Evolutionary conservation across 2,888 invertebrate genomes (phyloP), one percentile per base, ranked within the genome.

Genomic region (Andrena marginata): DNA sequence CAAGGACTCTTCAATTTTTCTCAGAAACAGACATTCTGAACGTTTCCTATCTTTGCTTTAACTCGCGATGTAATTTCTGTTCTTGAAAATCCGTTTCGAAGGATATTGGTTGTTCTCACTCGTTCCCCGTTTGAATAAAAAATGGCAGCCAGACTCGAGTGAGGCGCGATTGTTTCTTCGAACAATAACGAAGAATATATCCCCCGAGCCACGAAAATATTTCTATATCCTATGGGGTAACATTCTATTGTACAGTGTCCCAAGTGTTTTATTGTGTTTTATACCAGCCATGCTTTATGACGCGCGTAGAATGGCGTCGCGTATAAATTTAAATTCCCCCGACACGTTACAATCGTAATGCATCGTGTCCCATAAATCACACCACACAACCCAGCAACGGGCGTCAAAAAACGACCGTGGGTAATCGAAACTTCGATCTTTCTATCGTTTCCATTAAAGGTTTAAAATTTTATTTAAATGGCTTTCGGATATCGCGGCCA

Each of bases 311-410:
- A 42, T 42, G n/a, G 72, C 48, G 76, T 56, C 63, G 29, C 63
- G 62, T 77, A 71, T 31, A 63, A 77, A 71, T 77, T 71, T 16
- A 48, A 63, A 77, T 77, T 56, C 51, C 23, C 23, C 2, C 72
- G 8, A 7, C 42, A 42, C 35, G 31, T 71, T 42, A 54, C 60
- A 54, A 63, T n/a, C 33, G 35, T 29, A 56, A 29, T 29, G 5
- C 29, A 26, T 20, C 29, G 6, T 10, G 2, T n/a, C 10, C 23
- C 23, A n/a, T 56, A 33, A 75, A 69, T 33, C 4, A 10, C 33
- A 16, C 29, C 13, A 4, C 16, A 16, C 42, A 42, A 1, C 16
- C 16, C 42, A 42, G 42, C 4, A 16, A 42, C 42, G 42, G 16
- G 16, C 13, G 2, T n/a, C 10, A 7, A 16, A 67, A 56, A 65